A percentile compares a stretch with the other conserved stretches of the same genome.
These are phyloP conservation scores for Nomada hirtipes DNA, from an alignment of 2,888 invertebrate genomes.

Conservation along the genomic window DNA sequence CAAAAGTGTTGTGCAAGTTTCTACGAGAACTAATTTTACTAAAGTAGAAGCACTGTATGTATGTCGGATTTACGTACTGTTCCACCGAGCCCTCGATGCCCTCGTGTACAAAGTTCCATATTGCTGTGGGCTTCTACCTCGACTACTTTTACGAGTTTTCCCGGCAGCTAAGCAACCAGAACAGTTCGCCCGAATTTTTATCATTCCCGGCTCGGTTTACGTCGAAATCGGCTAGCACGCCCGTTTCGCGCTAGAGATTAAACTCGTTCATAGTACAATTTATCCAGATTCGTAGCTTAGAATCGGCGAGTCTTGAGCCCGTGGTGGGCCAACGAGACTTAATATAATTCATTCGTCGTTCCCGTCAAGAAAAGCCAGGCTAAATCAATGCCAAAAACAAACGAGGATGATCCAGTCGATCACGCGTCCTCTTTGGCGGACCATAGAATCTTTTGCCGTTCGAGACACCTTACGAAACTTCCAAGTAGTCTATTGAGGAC, in stretches of 20 bases:
- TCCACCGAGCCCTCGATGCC: slow-evolving; percentile 78
- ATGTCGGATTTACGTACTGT: slow-evolving; percentile 79
- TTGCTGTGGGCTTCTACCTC: slow-evolving; percentile 65
- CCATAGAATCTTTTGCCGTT: slow-evolving; percentile 37
- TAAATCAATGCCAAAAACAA: slow-evolving; percentile 62
- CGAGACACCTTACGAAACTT: slow-evolving; percentile 40
- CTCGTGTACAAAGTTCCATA: slow-evolving; percentile 79
- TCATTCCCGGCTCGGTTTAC: slow-evolving; percentile 38
- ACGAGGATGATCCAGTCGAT: not conserved
- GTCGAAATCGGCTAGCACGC: not conserved
- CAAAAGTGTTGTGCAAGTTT: slow-evolving; percentile 69
- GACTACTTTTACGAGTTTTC: slow-evolving; percentile 57
- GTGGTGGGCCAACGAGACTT: slow-evolving; percentile 24
- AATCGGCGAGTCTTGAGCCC: not conserved
- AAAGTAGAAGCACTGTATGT: slow-evolving; percentile 80
- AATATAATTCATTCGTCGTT: not conserved
- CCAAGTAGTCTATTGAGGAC: slow-evolving; percentile 73
- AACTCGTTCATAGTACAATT: slow-evolving; percentile 20
- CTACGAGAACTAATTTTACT: slow-evolving; percentile 67
- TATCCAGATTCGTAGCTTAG: slow-evolving; percentile 4
- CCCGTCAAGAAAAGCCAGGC: slow-evolving; percentile 10
- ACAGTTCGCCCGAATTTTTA: slow-evolving; percentile 26
- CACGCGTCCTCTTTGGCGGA: slow-evolving; percentile 14
- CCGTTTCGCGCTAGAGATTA: slow-evolving; percentile 11
- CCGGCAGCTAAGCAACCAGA: slow-evolving; percentile 6